Conservation (phyloP, 2,797 vertebrate species). For the Oreochromis grahami region DNA sequence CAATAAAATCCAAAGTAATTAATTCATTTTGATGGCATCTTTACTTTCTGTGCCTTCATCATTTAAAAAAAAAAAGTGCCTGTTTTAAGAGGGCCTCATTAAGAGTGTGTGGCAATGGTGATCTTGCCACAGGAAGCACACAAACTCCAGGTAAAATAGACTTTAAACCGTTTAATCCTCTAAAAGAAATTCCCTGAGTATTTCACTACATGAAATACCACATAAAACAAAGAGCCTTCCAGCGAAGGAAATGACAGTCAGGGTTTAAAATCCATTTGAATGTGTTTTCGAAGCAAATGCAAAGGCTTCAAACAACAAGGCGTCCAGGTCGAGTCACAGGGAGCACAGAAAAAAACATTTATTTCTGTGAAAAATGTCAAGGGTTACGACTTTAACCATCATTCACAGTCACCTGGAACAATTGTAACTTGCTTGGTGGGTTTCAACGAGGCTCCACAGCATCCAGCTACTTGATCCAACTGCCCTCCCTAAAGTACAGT, state of each 20-base stretch:
- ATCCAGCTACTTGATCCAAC: conserved; percentile 47
- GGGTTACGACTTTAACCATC: not conserved
- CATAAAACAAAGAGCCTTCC: not conserved
- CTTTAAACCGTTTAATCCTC: not conserved
- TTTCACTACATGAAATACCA: not conserved
- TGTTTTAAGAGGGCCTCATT: not conserved
- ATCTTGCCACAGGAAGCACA: not conserved
- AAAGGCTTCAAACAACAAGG: not conserved
- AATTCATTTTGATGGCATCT: not conserved
- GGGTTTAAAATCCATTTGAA: not conserved
- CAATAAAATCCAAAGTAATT: not conserved
- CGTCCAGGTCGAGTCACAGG: not conserved
- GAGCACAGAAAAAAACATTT: not conserved
- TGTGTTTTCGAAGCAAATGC: not conserved
- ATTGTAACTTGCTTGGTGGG: conserved; percentile 14
- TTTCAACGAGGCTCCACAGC: conserved; percentile 42
- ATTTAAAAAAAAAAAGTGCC: not conserved
- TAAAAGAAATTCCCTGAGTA: not conserved
- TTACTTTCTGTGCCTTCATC: not conserved
- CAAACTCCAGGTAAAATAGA: not conserved
- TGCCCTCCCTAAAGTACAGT: conserved; percentile 34
- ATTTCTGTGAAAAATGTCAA: conserved; percentile 3
- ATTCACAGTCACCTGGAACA: not conserved
- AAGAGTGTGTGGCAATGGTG: not conserved
- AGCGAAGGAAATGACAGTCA: not conserved